Base-by-base conservation (phyloP, 2,888 invertebrate genomes). In the Eristalinus aeneus region DNA sequence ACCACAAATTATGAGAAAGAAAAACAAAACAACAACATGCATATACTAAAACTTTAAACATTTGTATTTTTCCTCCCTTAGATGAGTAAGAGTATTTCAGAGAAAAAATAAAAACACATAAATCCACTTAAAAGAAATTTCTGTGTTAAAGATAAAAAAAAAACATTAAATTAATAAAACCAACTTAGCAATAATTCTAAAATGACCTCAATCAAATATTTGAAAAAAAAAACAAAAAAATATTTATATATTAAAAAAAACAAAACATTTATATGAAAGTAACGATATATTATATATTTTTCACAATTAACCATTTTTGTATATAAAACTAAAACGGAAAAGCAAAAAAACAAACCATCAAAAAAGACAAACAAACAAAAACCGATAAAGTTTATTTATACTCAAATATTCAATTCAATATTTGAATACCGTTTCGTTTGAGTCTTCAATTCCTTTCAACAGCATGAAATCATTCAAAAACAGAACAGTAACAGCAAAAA, bases 191-290 rank as follows among this genome's bases (percentile, higher is more conserved):
- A 92, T 92, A 92, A 92, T 91, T 92, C 91, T 91, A 90, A 91
- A 91, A 91, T 91, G 92, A 92, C 92, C 92, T 92, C 92, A 92
- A 92, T 91, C 90, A 91, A 91, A 91, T 91, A 91, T 91, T 91
- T 84, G 73, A 75, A 83, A 75, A 56, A 56, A 64, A 60, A 78
- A 71, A 60, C n/a, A 20, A 76, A 81, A 69, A 75, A 80, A 89
- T 88, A 89, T 89, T 88, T 89, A 88, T 88, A 80, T 71, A 72
- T 81, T 81, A 81, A 36, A 10, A 11, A 56, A 56, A 56, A 56
- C 11, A 56, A 87, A 76, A 88, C 69, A 86, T 88, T 84, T 88
- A 89, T 87, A 88, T 86, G 88, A 84, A 82, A 74, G 73, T 87
- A 74, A 58, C 27, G 53, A 76, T 65, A 86, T 69, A 88, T 69